These are phyloP conservation scores for Luffia ferchaultella DNA, from an alignment of 2,888 invertebrate genomes.

Conservation along the genomic window DNA sequence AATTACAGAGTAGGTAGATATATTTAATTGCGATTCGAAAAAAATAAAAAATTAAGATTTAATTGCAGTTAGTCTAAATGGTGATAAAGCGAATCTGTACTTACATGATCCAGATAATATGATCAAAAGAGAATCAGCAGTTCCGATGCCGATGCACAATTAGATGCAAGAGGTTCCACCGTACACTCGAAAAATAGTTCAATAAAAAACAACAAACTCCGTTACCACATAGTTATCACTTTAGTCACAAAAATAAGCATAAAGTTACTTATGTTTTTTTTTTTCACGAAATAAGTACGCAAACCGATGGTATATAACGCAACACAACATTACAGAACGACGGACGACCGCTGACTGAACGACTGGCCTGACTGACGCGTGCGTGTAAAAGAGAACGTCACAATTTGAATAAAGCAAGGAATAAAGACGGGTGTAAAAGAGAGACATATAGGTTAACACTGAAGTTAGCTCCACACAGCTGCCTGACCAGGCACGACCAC, in stretches of 20 bases:
- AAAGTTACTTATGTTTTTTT: conserved; percentile 38
- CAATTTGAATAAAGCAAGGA: conserved; percentile 24
- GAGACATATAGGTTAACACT: conserved; percentile 22
- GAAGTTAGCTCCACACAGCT: conserved; percentile 38
- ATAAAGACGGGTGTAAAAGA: conserved; percentile 10
- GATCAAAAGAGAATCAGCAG: neutral
- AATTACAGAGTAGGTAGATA: too few species aligned
- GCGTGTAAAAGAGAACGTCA: conserved; percentile 41
- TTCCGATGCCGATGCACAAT: neutral
- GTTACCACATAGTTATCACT: conserved; percentile 25
- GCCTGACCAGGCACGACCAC: conserved; percentile 52
- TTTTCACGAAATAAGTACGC: conserved; percentile 50
- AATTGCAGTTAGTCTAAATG: too few species aligned
- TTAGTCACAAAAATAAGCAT: conserved; percentile 26
- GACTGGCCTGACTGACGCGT: too few species aligned
- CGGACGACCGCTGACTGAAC: conserved; percentile 30
- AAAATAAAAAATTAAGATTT: too few species aligned
- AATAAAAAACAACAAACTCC: conserved; percentile 17
- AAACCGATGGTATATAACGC: conserved; percentile 18
- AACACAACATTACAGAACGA: conserved; percentile 20
- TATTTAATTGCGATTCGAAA: too few species aligned
- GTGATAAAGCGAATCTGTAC: neutral
- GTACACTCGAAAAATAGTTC: neutral
- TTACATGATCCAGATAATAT: neutral
- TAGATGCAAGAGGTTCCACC: neutral